Evolutionary conservation across 2,797 vertebrate genomes (phyloP).

Genomic region (Syngnathus acus): DNA sequence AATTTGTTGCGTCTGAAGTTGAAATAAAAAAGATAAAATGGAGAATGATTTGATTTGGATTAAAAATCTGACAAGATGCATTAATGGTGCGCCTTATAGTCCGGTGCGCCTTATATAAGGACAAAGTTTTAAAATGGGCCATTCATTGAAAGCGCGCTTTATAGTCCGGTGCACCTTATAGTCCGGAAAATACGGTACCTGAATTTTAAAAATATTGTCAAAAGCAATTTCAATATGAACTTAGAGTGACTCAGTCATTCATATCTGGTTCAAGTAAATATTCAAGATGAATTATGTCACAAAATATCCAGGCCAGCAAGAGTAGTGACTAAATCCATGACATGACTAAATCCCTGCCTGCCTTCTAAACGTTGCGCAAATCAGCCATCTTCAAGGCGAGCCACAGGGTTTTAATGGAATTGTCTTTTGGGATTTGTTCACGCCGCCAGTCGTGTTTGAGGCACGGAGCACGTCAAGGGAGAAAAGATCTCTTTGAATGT

Average conservation of each 20-base stretch:
- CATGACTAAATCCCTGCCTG: slow-evolving; percentile 32
- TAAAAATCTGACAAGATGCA: too few species aligned
- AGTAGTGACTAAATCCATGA: slow-evolving; percentile 12
- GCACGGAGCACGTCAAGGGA: slow-evolving; percentile 33
- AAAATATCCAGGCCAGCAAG: neutral
- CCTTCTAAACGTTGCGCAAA: slow-evolving; percentile 43
- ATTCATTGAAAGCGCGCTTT: too few species aligned
- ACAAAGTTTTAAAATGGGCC: too few species aligned
- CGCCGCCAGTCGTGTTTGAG: slow-evolving; percentile 34
- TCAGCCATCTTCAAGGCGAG: slow-evolving; percentile 52
- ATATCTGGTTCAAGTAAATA: neutral
- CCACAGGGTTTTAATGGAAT: slow-evolving; percentile 64
- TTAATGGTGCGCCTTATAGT: too few species aligned
- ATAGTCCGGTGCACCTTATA: too few species aligned
- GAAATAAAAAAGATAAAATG: too few species aligned
- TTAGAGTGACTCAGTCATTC: neutral
- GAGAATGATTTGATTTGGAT: too few species aligned
- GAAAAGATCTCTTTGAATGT: slow-evolving; percentile 40
- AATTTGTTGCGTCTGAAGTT: too few species aligned
- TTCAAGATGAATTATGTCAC: neutral
- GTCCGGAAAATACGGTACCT: too few species aligned
- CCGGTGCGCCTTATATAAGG: too few species aligned
- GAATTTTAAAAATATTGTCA: neutral
- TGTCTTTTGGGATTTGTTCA: slow-evolving; percentile 59
- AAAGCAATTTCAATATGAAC: neutral